A percentile compares a stretch with the other conserved stretches of the same genome.
Evolutionary conservation across 2,888 invertebrate species (phyloP).

Genomic region (Automeris io): DNA sequence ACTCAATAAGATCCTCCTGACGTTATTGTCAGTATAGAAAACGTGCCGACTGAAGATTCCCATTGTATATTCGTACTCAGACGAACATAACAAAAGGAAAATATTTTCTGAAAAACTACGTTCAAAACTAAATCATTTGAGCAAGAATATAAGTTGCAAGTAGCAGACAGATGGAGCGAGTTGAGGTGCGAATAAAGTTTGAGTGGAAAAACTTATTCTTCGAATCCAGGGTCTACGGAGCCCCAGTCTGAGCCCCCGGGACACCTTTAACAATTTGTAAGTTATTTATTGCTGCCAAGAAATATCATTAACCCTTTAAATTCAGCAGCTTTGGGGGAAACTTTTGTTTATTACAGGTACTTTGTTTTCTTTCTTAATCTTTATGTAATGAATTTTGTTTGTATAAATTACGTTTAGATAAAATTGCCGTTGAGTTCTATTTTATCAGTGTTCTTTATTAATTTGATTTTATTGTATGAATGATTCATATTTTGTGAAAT

Average conservation of each 20-base stretch:
- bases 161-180: conserved; percentile 50
- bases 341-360: conserved; percentile 39
- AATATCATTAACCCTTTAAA: conserved; percentile 71
- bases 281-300: conserved; percentile 69
- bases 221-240: conserved; percentile 49
- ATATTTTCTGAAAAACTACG: conserved; percentile 63
- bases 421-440: conserved; percentile 6
- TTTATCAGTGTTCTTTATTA: not conserved
- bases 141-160: conserved; percentile 68
- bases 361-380: conserved; percentile 18
- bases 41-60: conserved; percentile 23
- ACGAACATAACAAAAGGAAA: conserved; percentile 59
- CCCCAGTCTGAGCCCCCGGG: conserved; percentile 57
- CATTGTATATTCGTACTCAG: conserved; percentile 62
- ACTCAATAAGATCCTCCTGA: conserved; percentile 28
- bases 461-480: no score
- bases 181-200: conserved; percentile 74
- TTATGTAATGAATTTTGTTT: conserved; percentile 3
- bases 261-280: conserved; percentile 71
- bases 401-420: conserved; percentile 9
- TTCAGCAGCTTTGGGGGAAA: conserved; percentile 42
- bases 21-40: conserved; percentile 33
- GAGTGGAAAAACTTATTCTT: conserved; percentile 72
- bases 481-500: no score
- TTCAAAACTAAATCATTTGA: conserved; percentile 72